Conservation (phyloP, 2,797 vertebrate genomes). For the Taenioides sp. region DNA sequence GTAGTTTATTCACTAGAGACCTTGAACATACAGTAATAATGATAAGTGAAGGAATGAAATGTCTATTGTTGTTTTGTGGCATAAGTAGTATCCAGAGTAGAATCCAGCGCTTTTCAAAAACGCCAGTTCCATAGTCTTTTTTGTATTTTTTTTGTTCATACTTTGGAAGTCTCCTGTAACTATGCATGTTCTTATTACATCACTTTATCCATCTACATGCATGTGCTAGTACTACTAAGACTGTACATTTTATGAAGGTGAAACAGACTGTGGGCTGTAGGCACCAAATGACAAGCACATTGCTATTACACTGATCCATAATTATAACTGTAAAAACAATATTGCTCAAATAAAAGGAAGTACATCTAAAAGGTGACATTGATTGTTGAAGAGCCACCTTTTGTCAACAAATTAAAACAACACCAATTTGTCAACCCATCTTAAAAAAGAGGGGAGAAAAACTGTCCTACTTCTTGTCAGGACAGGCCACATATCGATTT, state of each 20-base stretch:
- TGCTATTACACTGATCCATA: not conserved
- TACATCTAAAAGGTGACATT: not conserved
- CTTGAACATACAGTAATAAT: no score
- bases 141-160: no score
- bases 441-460: not conserved
- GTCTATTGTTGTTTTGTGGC: no score
- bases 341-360: not conserved
- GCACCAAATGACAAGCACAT: not conserved
- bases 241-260: not conserved
- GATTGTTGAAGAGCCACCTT: not conserved
- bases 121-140: no score
- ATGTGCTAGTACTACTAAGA: not conserved
- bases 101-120: not conserved
- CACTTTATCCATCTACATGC: not conserved
- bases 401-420: not conserved
- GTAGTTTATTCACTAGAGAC: no score
- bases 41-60: no score
- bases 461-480: not conserved
- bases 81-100: no score
- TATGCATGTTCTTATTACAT: not conserved
- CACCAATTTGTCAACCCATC: not conserved
- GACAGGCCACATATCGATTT: slow-evolving; percentile 6
- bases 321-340: no score
- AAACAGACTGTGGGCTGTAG: not conserved
- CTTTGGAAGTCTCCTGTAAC: not conserved